Percentiles rank a stretch among this genome's conserved stretches.
Evolutionary conservation across 2,113 vertebrate species (phyloP).

Genomic region (Ciconia boyciana): DNA sequence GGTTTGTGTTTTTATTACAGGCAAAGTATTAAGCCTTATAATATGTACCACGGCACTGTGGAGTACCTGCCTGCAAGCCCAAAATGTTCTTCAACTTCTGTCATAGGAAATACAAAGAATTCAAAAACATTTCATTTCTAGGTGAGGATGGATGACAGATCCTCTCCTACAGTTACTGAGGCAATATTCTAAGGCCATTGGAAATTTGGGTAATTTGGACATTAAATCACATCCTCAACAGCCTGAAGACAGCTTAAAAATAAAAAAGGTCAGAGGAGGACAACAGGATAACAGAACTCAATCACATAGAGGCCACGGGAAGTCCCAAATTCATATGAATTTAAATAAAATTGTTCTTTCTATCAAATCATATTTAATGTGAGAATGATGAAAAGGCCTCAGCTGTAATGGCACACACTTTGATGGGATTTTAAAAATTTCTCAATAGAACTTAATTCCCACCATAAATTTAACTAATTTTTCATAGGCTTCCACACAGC

Average conservation of each 20-base stretch:
- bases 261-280: neutral
- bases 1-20: neutral
- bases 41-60: fast-evolving
- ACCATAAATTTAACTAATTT: neutral
- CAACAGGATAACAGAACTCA: neutral
- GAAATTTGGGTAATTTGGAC: neutral
- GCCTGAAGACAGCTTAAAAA: neutral
- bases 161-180: neutral
- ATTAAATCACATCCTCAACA: neutral
- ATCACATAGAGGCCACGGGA: neutral
- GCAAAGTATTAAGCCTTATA: neutral
- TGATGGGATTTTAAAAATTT: neutral
- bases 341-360: neutral
- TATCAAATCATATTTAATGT: neutral
- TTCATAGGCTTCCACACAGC: neutral
- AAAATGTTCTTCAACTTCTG: neutral
- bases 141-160: neutral
- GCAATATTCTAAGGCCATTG: neutral
- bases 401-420: neutral
- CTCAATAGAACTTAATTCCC: neutral
- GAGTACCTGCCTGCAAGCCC: neutral
- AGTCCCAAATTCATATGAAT: neutral
- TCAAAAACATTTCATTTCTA: neutral
- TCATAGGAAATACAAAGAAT: neutral
- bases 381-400: neutral